Percentiles rank a stretch among this genome's conserved stretches.
Evolutionary conservation across 30 jellyfish, hydroid and myxozoan species (phyloP).

Genomic region (Morbakka virulenta): DNA sequence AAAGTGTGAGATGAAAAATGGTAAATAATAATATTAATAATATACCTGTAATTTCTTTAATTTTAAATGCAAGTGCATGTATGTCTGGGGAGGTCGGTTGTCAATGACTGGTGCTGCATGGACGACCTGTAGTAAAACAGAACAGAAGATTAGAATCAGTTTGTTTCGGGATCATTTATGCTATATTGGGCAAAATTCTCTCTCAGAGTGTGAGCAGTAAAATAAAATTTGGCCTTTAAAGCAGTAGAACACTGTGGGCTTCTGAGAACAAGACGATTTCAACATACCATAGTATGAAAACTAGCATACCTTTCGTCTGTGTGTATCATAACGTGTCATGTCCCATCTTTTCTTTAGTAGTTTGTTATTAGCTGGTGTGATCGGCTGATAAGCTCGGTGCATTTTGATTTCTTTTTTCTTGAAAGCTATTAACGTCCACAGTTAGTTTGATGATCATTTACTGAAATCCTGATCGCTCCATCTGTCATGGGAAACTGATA

Average conservation of each 20-base stretch:
- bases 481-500: no score
- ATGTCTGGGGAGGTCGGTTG: constrained; percentile 89
- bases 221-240: no score
- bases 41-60: constrained; percentile 86
- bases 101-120: constrained; percentile 86
- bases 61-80: constrained; percentile 87
- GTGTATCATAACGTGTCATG: constrained; percentile 71
- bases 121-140: constrained; percentile 49
- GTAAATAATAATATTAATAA: background rate
- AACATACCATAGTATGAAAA: no score
- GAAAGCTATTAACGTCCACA: no score
- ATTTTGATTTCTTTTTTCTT: constrained; percentile 1
- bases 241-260: no score
- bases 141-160: no score
- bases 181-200: no score
- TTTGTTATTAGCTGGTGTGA: constrained; percentile 95
- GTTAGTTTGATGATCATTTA: no score
- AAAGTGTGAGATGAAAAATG: background rate
- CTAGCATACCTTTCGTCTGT: constrained; percentile 79
- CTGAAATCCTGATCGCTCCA: no score
- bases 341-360: constrained; percentile 90
- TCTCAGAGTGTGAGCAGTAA: no score
- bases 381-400: constrained; percentile 99
- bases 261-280: no score
- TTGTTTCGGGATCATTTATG: no score